Percentiles rank a stretch among this genome's conserved stretches.
Evolutionary conservation across 2,113 vertebrate species (phyloP).

Genomic region (Sakesphorus luctuosus): DNA sequence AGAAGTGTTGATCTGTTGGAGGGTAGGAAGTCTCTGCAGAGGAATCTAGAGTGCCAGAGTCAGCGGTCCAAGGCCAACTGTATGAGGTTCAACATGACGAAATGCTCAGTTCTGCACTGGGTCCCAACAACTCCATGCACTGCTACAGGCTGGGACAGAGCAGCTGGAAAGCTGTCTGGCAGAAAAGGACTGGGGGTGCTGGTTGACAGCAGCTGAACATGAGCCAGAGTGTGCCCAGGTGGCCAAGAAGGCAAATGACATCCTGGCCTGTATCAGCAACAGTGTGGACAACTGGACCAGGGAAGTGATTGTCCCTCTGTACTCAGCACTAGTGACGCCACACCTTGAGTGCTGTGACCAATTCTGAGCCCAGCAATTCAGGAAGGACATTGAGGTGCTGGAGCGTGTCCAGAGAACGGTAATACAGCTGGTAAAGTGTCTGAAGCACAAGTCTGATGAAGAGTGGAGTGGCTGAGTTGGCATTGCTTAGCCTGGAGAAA

Average conservation of each 20-base stretch:
- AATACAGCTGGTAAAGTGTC: background rate
- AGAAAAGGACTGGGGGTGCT: background rate
- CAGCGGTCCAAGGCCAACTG: rapidly evolving
- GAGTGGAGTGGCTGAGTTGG: rapidly evolving
- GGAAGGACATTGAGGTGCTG: background rate
- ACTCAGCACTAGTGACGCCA: background rate
- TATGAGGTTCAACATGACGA: background rate
- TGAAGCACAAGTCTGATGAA: background rate
- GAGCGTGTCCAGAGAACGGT: background rate
- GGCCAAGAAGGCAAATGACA: background rate
- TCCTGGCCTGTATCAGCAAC: background rate
- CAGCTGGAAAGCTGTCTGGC: background rate
- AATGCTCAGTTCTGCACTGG: background rate
- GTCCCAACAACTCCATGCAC: background rate
- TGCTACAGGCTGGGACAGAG: background rate
- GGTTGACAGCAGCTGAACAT: background rate
- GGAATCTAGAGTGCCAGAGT: background rate
- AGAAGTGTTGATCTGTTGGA: background rate
- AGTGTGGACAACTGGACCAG: too few relatives aligned
- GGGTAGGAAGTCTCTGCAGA: background rate
- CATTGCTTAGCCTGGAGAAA: background rate
- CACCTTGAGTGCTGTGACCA: rapidly evolving
- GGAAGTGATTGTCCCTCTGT: background rate
- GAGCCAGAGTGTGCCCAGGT: background rate
- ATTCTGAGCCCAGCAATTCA: background rate